These are phyloP conservation scores for Gandaritis pyraliata DNA, from an alignment of 2,888 invertebrate genomes.

Conservation along the genomic window DNA sequence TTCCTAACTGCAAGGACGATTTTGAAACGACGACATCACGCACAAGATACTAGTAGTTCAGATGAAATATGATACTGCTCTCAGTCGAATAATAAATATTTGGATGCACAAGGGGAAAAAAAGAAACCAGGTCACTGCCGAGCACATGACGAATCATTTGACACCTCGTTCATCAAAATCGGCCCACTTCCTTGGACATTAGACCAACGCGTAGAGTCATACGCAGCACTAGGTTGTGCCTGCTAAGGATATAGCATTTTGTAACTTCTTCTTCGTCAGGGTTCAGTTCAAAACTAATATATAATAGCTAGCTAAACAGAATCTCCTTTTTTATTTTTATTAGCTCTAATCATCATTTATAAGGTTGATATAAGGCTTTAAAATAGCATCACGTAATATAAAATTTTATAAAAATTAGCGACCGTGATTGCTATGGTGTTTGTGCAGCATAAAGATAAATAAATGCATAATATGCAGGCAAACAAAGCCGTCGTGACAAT, in stretches of 20 bases:
- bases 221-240: slow-evolving; percentile 9
- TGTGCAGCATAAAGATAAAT: too few species aligned
- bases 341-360: too few species aligned
- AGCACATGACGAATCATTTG: slow-evolving; percentile 41
- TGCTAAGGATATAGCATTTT: not conserved
- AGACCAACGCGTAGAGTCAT: slow-evolving; percentile 25
- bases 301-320: too few species aligned
- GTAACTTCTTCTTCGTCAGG: not conserved
- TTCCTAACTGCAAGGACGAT: not conserved
- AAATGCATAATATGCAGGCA: too few species aligned
- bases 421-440: too few species aligned
- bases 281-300: too few species aligned
- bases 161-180: slow-evolving; percentile 41
- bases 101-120: slow-evolving; percentile 39
- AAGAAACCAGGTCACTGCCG: slow-evolving; percentile 43
- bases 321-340: too few species aligned
- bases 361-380: too few species aligned
- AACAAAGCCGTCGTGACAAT: too few species aligned
- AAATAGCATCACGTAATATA: too few species aligned
- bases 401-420: too few species aligned
- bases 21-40: not conserved
- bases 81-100: slow-evolving; percentile 22
- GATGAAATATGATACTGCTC: not conserved
- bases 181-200: slow-evolving; percentile 41
- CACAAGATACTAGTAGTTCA: not conserved